Conservation (phyloP, 2,888 invertebrate species). For the Hirudinaria manillensis region DNA sequence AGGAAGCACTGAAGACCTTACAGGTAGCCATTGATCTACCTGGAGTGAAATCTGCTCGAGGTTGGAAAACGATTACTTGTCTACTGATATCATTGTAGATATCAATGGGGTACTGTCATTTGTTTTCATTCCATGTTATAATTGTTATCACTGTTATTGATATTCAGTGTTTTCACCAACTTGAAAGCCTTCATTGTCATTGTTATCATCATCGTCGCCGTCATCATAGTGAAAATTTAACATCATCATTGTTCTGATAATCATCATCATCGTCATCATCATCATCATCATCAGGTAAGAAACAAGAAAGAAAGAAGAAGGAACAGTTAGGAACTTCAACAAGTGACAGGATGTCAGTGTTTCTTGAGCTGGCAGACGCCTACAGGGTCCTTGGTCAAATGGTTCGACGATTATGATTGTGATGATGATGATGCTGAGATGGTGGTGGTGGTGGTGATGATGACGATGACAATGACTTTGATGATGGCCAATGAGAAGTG, state of each 20-base stretch:
- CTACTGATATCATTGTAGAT: not conserved
- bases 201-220: not conserved
- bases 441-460: not conserved
- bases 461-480: no score
- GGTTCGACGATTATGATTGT: slow-evolving; percentile 45
- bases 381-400: slow-evolving; percentile 66
- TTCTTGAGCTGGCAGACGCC: slow-evolving; percentile 75
- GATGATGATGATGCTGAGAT: not conserved
- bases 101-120: not conserved
- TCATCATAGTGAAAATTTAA: not conserved
- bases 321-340: slow-evolving; percentile 44
- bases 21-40: slow-evolving; percentile 68
- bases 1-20: slow-evolving; percentile 64
- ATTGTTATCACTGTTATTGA: no score
- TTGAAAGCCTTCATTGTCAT: not conserved
- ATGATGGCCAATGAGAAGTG: no score
- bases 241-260: not conserved
- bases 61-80: not conserved
- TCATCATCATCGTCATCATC: not conserved
- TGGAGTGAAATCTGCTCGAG: slow-evolving; percentile 55
- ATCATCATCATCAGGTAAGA: no score
- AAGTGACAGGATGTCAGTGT: slow-evolving; percentile 75
- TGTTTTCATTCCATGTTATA: not conserved
- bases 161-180: not conserved
- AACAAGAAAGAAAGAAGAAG: slow-evolving; percentile 25